Evolutionary conservation across 2,797 vertebrate species (phyloP).

Genomic region (Brotogeris chrysoptera): DNA sequence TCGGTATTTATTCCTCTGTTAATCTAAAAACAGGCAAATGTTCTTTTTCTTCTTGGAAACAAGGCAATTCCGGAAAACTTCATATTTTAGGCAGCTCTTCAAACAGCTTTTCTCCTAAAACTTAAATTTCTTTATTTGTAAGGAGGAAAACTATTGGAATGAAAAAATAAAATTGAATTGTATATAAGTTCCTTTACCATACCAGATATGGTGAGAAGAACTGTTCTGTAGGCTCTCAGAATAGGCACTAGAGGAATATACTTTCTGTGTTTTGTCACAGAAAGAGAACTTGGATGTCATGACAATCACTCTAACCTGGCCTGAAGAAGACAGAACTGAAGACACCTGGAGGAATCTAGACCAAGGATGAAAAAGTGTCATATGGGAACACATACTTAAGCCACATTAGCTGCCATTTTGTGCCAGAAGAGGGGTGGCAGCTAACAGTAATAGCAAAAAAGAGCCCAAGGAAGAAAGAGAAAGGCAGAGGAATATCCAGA

Average conservation of each 20-base stretch:
- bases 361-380: background rate
- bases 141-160: background rate
- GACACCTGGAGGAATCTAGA: background rate
- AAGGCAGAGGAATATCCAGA: background rate
- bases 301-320: background rate
- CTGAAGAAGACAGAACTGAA: background rate
- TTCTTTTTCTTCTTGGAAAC: constrained; percentile 63
- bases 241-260: background rate
- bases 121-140: background rate
- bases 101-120: constrained; percentile 17
- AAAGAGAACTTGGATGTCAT: background rate
- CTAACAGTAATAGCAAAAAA: background rate
- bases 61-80: constrained; percentile 37
- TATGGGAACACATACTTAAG: background rate
- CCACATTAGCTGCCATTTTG: background rate
- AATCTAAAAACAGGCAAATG: constrained; percentile 60
- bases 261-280: background rate
- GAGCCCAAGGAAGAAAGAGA: background rate
- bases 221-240: background rate
- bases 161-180: background rate
- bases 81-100: constrained; percentile 29
- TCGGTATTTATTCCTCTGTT: constrained; percentile 62
- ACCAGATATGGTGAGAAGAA: background rate
- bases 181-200: background rate
- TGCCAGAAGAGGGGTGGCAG: background rate